Evolutionary conservation across 2,888 invertebrate species (phyloP).

Genomic region (Eilema griseolum): DNA sequence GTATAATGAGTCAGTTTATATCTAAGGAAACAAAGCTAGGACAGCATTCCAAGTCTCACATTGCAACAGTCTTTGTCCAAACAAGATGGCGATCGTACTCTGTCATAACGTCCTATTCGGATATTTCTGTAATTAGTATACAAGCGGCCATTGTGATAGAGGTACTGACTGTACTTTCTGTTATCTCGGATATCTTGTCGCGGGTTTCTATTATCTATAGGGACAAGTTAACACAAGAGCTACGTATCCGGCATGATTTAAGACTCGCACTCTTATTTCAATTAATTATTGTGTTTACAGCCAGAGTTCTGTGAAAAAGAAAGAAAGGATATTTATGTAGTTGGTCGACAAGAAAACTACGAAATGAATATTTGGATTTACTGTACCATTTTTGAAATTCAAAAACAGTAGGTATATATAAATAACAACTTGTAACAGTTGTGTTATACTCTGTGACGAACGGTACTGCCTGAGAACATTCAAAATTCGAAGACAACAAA

Average conservation of each 20-base stretch:
- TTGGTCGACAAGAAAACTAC: too few relatives aligned
- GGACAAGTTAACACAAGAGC: background rate
- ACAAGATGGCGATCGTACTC: slow-evolving; percentile 41
- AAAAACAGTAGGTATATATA: background rate
- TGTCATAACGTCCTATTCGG: slow-evolving; percentile 39
- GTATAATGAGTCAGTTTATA: slow-evolving; percentile 42
- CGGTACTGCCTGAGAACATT: background rate
- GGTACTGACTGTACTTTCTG: background rate
- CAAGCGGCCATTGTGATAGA: slow-evolving; percentile 15
- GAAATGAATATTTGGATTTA: background rate
- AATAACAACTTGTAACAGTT: too few relatives aligned
- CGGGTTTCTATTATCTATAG: slow-evolving; percentile 1
- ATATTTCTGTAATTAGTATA: slow-evolving; percentile 49
- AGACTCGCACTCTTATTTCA: too few relatives aligned
- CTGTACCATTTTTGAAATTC: background rate
- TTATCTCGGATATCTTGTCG: slow-evolving; percentile 13
- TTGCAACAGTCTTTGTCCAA: slow-evolving; percentile 48
- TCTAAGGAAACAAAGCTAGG: slow-evolving; percentile 51
- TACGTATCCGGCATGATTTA: background rate
- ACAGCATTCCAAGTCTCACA: slow-evolving; percentile 54
- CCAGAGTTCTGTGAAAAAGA: too few relatives aligned
- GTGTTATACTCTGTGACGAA: background rate
- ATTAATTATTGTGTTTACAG: too few relatives aligned
- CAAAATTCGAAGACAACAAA: slow-evolving; percentile 2
- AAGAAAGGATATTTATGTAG: too few relatives aligned